Conservation (phyloP, 2,888 invertebrate genomes). For the Chymomyza procnemis region DNA sequence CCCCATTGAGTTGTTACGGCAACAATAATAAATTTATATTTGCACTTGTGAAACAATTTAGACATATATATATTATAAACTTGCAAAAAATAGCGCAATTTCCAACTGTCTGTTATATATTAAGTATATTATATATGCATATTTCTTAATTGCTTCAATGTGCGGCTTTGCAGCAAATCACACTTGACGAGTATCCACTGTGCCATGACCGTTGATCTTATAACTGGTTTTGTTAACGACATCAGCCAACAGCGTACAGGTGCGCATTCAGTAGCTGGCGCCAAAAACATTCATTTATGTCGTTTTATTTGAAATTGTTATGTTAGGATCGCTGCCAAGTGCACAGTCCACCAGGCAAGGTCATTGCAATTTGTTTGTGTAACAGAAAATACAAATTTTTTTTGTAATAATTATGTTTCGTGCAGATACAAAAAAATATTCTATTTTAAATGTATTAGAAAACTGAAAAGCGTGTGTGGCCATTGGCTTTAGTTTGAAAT, state of each 20-base stretch:
- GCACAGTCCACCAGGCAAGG: constrained; percentile 36
- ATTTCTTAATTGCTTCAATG: neutral
- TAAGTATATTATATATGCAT: neutral
- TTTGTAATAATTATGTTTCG: constrained; percentile 19
- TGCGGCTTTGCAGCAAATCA: neutral
- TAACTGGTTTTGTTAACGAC: constrained; percentile 51
- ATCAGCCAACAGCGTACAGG: constrained; percentile 22
- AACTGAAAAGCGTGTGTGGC: constrained; percentile 26
- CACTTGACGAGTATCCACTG: constrained; percentile 36
- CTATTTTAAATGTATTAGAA: constrained; percentile 42
- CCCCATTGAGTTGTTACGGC: constrained; percentile 52
- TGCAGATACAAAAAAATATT: constrained; percentile 6
- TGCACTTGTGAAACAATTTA: neutral
- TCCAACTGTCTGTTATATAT: neutral
- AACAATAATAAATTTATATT: constrained; percentile 21
- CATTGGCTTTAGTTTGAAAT: constrained; percentile 37
- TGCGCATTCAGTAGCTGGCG: constrained; percentile 33
- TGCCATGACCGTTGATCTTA: constrained; percentile 57
- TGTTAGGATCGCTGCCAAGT: constrained; percentile 40
- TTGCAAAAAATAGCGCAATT: neutral
- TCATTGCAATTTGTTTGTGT: constrained; percentile 46
- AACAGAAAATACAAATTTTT: constrained; percentile 2
- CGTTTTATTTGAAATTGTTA: constrained; percentile 3
- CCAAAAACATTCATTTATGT: constrained; percentile 16
- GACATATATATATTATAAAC: neutral